phyloP scores from a whole-genome alignment of 2,888 invertebrate genomes.

The Aelia acuminata region DNA sequence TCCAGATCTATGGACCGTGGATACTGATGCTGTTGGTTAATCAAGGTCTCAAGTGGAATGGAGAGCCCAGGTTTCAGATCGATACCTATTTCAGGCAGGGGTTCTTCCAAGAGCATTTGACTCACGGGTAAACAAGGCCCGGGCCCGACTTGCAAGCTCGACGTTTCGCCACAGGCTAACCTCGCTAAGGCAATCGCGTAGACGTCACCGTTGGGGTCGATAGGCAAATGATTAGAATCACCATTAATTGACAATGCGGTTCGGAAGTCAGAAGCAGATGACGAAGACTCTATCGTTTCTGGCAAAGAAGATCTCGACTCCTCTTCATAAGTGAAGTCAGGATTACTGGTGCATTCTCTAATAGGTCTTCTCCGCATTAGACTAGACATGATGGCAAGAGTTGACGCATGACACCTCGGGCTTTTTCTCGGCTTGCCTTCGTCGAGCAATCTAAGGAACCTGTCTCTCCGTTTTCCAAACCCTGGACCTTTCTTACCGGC shows the following conservation, averaged over 20 bases:
- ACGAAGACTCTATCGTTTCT: slow-evolving; percentile 63
- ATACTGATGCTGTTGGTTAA: slow-evolving; percentile 43
- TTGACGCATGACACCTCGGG: slow-evolving; percentile 90
- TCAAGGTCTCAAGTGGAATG: slow-evolving; percentile 9
- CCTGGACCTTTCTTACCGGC: slow-evolving; percentile 34
- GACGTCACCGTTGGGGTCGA: slow-evolving; percentile 55
- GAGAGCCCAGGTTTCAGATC: slow-evolving; percentile 55
- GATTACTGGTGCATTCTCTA: slow-evolving; percentile 61
- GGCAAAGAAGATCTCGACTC: slow-evolving; percentile 62
- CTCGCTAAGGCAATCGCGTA: slow-evolving; percentile 60
- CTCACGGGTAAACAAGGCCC: slow-evolving; percentile 65
- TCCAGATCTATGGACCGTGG: background rate
- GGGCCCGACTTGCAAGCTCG: slow-evolving; percentile 58
- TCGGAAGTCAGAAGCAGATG: slow-evolving; percentile 41
- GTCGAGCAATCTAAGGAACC: slow-evolving; percentile 76
- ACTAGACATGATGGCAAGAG: slow-evolving; percentile 80
- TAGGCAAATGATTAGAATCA: background rate
- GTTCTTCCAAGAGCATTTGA: slow-evolving; percentile 64
- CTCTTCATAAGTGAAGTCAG: slow-evolving; percentile 62
- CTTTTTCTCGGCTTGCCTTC: slow-evolving; percentile 79
- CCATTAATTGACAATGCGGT: background rate
- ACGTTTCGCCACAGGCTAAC: slow-evolving; percentile 55
- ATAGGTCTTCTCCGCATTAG: slow-evolving; percentile 63
- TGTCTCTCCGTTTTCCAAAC: slow-evolving; percentile 65
- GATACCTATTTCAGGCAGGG: slow-evolving; percentile 20